phyloP scores from a whole-genome alignment of 2,113 vertebrate species.

The Jaculus jaculus region DNA sequence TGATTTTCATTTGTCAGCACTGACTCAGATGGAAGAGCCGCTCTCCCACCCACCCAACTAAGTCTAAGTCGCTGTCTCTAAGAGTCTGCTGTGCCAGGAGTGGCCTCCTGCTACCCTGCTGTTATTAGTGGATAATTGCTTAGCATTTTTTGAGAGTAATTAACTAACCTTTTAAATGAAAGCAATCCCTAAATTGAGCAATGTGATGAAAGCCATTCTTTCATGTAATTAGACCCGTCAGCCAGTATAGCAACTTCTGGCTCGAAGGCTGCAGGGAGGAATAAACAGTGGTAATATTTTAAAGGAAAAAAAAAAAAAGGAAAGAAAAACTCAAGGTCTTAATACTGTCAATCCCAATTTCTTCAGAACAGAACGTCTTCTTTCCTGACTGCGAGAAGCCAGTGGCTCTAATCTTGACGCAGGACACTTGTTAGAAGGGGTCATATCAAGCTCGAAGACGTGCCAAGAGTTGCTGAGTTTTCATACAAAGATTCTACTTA shows the following conservation, averaged over 20 bases:
- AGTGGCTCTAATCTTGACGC: neutral
- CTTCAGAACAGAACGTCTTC: neutral
- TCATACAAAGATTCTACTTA: too few relatives aligned
- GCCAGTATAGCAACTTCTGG: slow-evolving; percentile 13
- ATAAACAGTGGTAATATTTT: slow-evolving; percentile 25
- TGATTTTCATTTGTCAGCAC: slow-evolving; percentile 52
- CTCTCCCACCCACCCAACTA: neutral
- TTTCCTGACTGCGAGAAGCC: neutral
- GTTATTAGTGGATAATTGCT: slow-evolving; percentile 69
- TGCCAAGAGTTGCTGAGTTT: neutral
- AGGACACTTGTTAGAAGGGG: neutral
- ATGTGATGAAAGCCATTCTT: slow-evolving; percentile 72
- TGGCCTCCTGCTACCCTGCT: neutral
- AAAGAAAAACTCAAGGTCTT: slow-evolving; percentile 32
- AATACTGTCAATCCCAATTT: slow-evolving; percentile 34
- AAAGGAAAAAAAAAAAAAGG: slow-evolving; percentile 40
- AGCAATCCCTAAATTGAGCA: slow-evolving; percentile 67
- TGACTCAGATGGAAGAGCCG: slow-evolving; percentile 4
- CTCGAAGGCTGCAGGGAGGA: slow-evolving; percentile 60
- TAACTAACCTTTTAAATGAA: slow-evolving; percentile 74
- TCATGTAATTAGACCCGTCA: slow-evolving; percentile 62
- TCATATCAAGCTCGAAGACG: too few relatives aligned
- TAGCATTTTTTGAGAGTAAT: slow-evolving; percentile 63
- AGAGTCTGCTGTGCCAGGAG: neutral
- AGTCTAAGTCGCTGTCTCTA: neutral